Evolutionary conservation across 2,797 vertebrate species (phyloP).

Genomic region (Lagorchestes hirsutus): DNA sequence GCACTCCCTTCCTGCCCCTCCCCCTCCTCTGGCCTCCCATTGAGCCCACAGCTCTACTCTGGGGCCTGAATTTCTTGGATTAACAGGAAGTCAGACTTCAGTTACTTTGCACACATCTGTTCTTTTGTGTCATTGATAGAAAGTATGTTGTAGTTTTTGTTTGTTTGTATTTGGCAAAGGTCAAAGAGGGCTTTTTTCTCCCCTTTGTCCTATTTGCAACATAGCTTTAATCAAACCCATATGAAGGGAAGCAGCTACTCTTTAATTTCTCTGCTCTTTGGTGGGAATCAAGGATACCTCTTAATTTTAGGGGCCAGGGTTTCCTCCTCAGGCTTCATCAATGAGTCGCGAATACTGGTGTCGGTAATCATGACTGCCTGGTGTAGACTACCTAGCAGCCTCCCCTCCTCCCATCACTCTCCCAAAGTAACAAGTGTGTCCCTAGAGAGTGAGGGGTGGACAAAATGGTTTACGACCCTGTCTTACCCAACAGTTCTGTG

Average conservation of each 20-base stretch:
- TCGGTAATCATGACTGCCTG: background rate
- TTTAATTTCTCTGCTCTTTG: background rate
- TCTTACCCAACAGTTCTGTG: background rate
- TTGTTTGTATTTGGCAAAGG: background rate
- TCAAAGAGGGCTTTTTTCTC: background rate
- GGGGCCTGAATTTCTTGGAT: conserved; percentile 10
- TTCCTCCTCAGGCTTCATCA: background rate
- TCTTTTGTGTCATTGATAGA: conserved; percentile 11
- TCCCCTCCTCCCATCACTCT: background rate
- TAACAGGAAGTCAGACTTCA: conserved; percentile 15
- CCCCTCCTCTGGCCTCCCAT: background rate
- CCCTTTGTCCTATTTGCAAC: background rate
- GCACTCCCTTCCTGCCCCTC: background rate
- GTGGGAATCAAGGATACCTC: background rate
- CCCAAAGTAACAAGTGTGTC: background rate
- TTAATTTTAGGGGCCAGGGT: background rate
- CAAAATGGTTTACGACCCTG: background rate
- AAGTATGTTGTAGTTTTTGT: conserved; percentile 6
- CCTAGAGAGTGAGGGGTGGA: background rate
- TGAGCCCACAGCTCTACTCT: background rate
- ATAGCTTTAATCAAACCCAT: background rate
- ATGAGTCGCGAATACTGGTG: background rate
- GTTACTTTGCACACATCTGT: background rate
- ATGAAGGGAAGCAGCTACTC: background rate
- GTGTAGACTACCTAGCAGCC: background rate